Evolutionary conservation across 2,113 vertebrate genomes (phyloP), one percentile per base, ranked within the genome.

Genomic region (Sigmodon hispidus): DNA sequence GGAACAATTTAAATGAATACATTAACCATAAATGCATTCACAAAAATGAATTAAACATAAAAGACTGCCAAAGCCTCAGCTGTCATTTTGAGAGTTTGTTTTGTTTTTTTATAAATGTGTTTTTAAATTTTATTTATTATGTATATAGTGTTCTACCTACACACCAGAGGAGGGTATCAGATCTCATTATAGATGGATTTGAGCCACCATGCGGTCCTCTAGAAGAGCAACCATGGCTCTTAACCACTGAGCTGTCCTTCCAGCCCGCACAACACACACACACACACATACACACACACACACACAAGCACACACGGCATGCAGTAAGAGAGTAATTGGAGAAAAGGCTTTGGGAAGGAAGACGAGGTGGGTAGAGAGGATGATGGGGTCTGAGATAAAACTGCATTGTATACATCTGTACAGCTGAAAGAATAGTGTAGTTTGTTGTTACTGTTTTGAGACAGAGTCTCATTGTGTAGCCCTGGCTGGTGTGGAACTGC

Each of bases 71-170:
- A 55, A 10, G 17, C 48, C 26, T 81, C 57, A 55, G 43, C n/a
- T 69, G 89, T 96, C 26, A 63, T 90, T 93, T 76, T 88, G 36
- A 92, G 36, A 89, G 84, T 95, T 94, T 45, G 67, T n/a, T n/a
- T n/a, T n/a, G n/a, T n/a, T n/a, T n/a, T n/a, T n/a, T n/a, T n/a
- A n/a, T n/a, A n/a, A n/a, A n/a, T n/a, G n/a, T n/a, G n/a, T n/a
- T n/a, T n/a, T n/a, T n/a, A n/a, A n/a, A n/a, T n/a, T n/a, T n/a
- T n/a, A n/a, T n/a, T n/a, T n/a, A n/a, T n/a, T n/a, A n/a, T n/a
- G n/a, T n/a, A n/a, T n/a, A n/a, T n/a, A n/a, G n/a, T n/a, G n/a
- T n/a, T n/a, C n/a, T n/a, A n/a, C n/a, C n/a, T n/a, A n/a, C n/a
- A n/a, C n/a, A n/a, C n/a, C n/a, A n/a, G n/a, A n/a, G n/a, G n/a